A percentile compares a stretch with the other conserved stretches of the same genome.
phyloP scores from a whole-genome alignment of 2,113 vertebrate species.

The Lepidothrix coronata region DNA sequence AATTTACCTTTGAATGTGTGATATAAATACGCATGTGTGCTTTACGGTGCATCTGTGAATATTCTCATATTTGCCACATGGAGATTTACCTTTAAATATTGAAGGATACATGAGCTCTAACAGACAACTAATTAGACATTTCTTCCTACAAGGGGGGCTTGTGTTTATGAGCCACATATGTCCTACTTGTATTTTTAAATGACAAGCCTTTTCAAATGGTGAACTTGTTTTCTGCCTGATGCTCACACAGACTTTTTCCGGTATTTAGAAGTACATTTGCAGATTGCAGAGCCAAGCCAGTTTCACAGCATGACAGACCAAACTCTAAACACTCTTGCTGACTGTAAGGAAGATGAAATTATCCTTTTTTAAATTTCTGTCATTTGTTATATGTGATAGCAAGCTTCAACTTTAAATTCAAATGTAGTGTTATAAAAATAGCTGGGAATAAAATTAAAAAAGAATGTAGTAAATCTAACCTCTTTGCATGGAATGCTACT shows the following conservation, averaged over 20 bases:
- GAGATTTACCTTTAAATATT: background rate
- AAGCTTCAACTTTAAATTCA: background rate
- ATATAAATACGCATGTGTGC: background rate
- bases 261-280: background rate
- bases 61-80: background rate
- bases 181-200: background rate
- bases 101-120: background rate
- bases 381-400: background rate
- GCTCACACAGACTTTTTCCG: background rate
- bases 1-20: background rate
- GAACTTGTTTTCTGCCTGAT: background rate
- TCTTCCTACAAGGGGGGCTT: background rate
- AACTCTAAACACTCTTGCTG: conserved; percentile 6
- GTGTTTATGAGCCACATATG: background rate
- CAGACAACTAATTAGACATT: background rate
- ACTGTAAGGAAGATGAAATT: background rate
- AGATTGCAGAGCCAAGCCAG: background rate
- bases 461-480: background rate
- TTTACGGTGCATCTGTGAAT: background rate
- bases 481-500: background rate
- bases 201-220: background rate
- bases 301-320: conserved; percentile 9
- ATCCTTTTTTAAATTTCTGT: background rate
- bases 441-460: background rate
- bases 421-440: conserved; percentile 13